phyloP scores from a whole-genome alignment of 2,888 invertebrate genomes.

The Melieria crassipennis region DNA sequence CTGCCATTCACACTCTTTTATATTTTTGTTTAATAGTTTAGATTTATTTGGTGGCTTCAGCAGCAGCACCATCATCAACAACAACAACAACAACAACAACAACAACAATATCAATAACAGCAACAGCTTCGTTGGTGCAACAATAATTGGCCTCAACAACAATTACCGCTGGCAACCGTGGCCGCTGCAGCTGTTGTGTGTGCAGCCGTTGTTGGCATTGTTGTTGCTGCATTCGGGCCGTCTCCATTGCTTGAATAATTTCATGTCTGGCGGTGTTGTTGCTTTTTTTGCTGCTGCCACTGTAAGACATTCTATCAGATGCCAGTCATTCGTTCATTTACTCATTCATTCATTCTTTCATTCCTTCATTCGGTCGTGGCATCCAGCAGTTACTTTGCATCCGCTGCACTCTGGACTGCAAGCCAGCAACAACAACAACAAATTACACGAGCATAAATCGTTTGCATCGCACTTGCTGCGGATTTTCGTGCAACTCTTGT shows the following conservation, averaged over 20 bases:
- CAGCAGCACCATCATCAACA: constrained; percentile 40
- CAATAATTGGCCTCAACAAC: constrained; percentile 29
- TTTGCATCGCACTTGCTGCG: constrained; percentile 17
- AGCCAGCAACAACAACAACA: constrained; percentile 40
- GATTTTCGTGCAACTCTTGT: constrained; percentile 7
- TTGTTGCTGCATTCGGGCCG: neutral
- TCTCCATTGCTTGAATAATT: neutral
- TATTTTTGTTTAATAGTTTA: constrained; percentile 43
- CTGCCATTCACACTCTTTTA: constrained; percentile 54
- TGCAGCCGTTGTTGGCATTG: constrained; percentile 7
- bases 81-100: constrained; percentile 19
- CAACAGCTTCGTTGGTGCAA: constrained; percentile 23
- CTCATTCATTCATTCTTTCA: constrained; percentile 43
- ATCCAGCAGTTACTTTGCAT: constrained; percentile 25
- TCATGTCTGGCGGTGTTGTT: neutral
- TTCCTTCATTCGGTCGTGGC: constrained; percentile 7
- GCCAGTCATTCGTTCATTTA: constrained; percentile 13
- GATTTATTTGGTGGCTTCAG: constrained; percentile 22
- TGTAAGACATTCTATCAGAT: constrained; percentile 12
- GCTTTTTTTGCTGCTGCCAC: constrained; percentile 14
- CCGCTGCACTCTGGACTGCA: constrained; percentile 40
- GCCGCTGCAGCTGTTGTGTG: neutral
- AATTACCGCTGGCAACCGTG: constrained; percentile 32
- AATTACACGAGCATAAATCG: neutral
- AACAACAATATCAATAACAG: constrained; percentile 21